These are phyloP conservation scores for Zaprionus tsacasi DNA, from an alignment of 1,140 invertebrate species.

Conservation along the genomic window DNA sequence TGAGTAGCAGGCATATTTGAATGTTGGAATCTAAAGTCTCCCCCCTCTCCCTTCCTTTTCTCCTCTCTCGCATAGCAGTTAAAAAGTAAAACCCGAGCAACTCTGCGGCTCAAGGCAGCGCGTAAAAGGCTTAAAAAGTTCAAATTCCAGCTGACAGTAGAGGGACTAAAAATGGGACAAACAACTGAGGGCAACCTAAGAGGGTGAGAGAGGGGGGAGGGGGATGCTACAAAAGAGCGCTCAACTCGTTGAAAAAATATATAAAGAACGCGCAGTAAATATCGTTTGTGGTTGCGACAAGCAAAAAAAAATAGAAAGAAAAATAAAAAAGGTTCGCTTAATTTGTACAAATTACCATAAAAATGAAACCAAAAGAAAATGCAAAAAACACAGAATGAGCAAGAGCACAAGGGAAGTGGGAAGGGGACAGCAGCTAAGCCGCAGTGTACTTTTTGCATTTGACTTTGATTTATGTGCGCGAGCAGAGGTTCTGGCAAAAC, in stretches of 20 bases:
- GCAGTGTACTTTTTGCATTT: conserved; percentile 69
- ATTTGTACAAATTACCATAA: conserved; percentile 83
- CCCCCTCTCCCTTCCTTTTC: background rate
- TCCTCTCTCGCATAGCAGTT: conserved; percentile 24
- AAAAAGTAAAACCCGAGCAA: conserved; percentile 53
- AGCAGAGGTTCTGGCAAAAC: conserved; percentile 46
- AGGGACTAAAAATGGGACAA: conserved; percentile 48
- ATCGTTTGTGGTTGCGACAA: conserved; percentile 79
- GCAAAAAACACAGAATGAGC: conserved; percentile 3
- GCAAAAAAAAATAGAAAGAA: conserved; percentile 63
- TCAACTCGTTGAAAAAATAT: conserved; percentile 59
- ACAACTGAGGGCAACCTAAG: conserved; percentile 1
- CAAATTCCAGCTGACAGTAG: conserved; percentile 78
- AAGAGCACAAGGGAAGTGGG: background rate
- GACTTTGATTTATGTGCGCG: conserved; percentile 83
- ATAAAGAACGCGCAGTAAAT: conserved; percentile 67
- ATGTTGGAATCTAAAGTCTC: conserved; percentile 32
- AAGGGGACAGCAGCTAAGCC: conserved; percentile 55
- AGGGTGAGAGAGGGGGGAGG: background rate
- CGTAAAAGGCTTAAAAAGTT: conserved; percentile 82
- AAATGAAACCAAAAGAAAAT: conserved; percentile 70
- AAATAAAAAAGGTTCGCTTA: conserved; percentile 77
- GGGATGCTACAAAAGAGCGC: conserved; percentile 2
- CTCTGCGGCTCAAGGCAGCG: conserved; percentile 67
- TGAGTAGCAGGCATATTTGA: conserved; percentile 55